A percentile compares a stretch with the other conserved stretches of the same genome.
Evolutionary conservation across 2,113 vertebrate species (phyloP).

Genomic region (Semnornis frantzii): DNA sequence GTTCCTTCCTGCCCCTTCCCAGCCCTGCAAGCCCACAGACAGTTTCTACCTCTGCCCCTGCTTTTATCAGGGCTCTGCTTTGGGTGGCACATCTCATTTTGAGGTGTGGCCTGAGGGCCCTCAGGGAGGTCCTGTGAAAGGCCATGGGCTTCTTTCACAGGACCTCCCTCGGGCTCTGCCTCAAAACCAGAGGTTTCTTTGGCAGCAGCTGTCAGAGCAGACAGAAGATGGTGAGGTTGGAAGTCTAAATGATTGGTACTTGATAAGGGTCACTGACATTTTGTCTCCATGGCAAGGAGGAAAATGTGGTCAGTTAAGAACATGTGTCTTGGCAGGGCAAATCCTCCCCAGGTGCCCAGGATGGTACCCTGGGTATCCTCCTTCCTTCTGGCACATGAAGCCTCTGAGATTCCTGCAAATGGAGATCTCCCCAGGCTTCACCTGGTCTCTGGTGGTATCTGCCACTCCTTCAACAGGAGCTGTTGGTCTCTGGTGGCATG

Average conservation of each 20-base stretch:
- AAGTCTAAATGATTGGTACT: neutral
- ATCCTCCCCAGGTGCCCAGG: fast-evolving
- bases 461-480: neutral
- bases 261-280: neutral
- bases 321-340: neutral
- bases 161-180: too few species aligned
- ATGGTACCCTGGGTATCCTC: neutral
- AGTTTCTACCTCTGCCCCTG: neutral
- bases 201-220: neutral
- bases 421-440: neutral
- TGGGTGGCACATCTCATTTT: neutral
- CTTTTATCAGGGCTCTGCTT: neutral
- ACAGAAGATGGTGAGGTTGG: neutral
- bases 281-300: neutral
- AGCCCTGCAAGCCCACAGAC: neutral
- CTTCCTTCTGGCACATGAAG: neutral
- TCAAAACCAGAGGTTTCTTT: too few species aligned
- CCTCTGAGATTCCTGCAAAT: neutral
- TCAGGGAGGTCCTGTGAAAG: neutral
- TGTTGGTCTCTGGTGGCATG: neutral
- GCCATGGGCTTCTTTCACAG: too few species aligned
- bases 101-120: neutral
- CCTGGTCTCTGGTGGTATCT: neutral
- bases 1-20: conserved; percentile 55
- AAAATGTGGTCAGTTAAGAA: neutral